These are phyloP conservation scores for Heliconius himera DNA, from an alignment of 1,140 invertebrate species.

Conservation along the genomic window DNA sequence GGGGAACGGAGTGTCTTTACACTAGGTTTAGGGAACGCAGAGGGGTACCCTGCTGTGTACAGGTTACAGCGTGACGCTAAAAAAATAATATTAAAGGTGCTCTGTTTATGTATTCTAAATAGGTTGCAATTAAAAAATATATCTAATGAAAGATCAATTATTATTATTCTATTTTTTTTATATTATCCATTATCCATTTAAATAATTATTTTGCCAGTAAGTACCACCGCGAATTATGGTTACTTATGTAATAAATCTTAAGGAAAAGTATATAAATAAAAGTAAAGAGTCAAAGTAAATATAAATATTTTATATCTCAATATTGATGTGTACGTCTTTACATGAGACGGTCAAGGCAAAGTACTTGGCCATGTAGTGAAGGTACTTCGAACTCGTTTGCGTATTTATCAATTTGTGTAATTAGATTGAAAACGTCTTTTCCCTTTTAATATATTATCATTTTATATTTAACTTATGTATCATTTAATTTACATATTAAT, in stretches of 20 bases:
- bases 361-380: conserved; percentile 17
- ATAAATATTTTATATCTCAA: not conserved
- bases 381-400: conserved; percentile 14
- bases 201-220: no score
- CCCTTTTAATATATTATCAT: not conserved
- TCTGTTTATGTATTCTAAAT: no score
- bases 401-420: conserved; percentile 6
- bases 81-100: no score
- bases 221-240: not conserved
- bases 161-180: no score
- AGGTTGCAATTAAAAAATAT: no score
- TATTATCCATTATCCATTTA: no score
- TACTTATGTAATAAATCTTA: not conserved
- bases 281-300: not conserved
- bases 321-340: conserved; percentile 6
- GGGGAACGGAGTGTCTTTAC: no score
- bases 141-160: no score
- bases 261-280: not conserved
- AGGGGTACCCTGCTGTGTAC: no score
- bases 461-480: not conserved
- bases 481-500: not conserved
- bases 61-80: no score
- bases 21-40: no score
- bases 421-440: conserved; percentile 2
- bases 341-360: conserved; percentile 6